Percentiles rank a stretch among this genome's conserved stretches.
These are phyloP conservation scores for Chymomyza procnemis DNA, from an alignment of 2,888 invertebrate genomes.

Conservation along the genomic window DNA sequence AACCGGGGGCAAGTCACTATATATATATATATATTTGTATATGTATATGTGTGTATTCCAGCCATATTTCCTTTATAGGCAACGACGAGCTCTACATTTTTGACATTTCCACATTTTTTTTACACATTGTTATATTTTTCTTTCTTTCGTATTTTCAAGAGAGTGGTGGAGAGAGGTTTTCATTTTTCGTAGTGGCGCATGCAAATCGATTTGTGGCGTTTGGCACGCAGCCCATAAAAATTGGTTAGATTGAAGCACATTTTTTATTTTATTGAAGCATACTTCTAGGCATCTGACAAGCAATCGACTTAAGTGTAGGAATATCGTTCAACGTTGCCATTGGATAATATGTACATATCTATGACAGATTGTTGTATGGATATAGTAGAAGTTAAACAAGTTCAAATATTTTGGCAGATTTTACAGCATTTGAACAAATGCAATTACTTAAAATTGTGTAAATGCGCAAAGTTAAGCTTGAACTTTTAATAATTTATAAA, in stretches of 20 bases:
- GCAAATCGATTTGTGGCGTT: conserved; percentile 63
- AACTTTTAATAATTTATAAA: no score
- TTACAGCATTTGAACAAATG: no score
- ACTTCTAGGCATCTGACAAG: conserved; percentile 16
- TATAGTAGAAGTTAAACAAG: not conserved
- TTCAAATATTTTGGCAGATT: no score
- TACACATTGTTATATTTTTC: conserved; percentile 51
- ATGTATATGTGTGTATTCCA: not conserved
- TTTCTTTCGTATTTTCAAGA: no score
- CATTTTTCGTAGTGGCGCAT: conserved; percentile 14
- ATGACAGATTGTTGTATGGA: not conserved
- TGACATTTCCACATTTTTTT: conserved; percentile 45
- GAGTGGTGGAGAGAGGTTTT: not conserved
- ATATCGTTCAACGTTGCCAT: not conserved
- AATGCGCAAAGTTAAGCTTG: no score
- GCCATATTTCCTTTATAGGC: not conserved
- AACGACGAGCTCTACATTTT: conserved; percentile 1
- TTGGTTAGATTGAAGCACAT: conserved; percentile 42
- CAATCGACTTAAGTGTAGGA: not conserved
- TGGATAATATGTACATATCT: not conserved
- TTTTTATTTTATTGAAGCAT: conserved; percentile 33
- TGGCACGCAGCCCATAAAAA: conserved; percentile 49
- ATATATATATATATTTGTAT: not conserved
- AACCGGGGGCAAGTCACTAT: conserved; percentile 35
- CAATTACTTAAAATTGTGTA: no score